Conservation (phyloP, 37 sponge, comb jelly and placozoan species). For the Mnemiopsis leidyi region DNA sequence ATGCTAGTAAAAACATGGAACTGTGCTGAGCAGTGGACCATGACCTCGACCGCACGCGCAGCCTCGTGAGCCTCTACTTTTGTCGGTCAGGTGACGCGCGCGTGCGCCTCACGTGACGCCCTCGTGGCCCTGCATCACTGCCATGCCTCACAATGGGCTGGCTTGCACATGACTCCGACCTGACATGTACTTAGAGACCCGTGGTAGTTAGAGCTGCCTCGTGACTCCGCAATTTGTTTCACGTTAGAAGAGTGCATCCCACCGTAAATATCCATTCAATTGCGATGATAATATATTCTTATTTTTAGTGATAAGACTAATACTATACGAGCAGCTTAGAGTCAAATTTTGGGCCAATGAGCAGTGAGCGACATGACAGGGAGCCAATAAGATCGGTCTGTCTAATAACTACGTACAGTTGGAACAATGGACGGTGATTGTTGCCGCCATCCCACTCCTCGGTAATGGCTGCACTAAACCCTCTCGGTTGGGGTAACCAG, state of each 20-base stretch:
- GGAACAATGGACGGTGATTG: not conserved
- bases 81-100: slow-evolving; percentile 24
- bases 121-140: not conserved
- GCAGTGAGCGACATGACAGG: not conserved
- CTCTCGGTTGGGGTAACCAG: not conserved
- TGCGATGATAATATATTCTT: slow-evolving; percentile 41
- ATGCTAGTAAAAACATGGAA: slow-evolving; percentile 27
- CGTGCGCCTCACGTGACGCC: not conserved
- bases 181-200: slow-evolving; percentile 27
- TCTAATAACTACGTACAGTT: not conserved
- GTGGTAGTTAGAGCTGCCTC: not conserved
- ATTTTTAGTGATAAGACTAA: slow-evolving; percentile 60
- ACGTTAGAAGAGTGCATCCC: slow-evolving; percentile 37
- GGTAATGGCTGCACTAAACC: not conserved
- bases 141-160: not conserved
- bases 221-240: slow-evolving; percentile 47
- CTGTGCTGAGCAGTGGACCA: slow-evolving; percentile 13
- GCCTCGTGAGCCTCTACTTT: slow-evolving; percentile 50
- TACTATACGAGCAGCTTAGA: slow-evolving; percentile 11
- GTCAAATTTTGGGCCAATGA: not conserved
- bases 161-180: not conserved
- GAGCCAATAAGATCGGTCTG: not conserved
- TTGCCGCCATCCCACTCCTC: not conserved
- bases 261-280: slow-evolving; percentile 48
- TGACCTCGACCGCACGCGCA: slow-evolving; percentile 52